Percentiles rank a stretch among this genome's conserved stretches.
These are phyloP conservation scores for Asbolus verrucosus DNA, from an alignment of 1,140 invertebrate genomes.

Conservation along the genomic window DNA sequence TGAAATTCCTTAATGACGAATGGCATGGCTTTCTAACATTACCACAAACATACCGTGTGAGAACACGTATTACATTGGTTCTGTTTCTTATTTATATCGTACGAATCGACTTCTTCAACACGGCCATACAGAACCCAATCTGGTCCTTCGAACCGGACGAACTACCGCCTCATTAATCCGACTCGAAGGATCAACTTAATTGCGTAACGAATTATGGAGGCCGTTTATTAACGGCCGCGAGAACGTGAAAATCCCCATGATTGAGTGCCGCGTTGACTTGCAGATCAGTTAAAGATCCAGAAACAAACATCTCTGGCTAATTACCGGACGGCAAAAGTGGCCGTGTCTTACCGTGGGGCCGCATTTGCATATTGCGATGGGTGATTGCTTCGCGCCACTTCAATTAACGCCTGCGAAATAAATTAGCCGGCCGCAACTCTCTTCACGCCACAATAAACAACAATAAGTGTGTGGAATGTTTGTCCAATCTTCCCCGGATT, in stretches of 20 bases:
- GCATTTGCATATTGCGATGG: slow-evolving; percentile 53
- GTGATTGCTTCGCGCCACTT: slow-evolving; percentile 50
- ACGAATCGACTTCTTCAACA: no score
- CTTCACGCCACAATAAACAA: slow-evolving; percentile 25
- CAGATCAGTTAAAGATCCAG: slow-evolving; percentile 25
- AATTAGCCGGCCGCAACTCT: slow-evolving; percentile 11
- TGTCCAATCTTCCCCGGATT: slow-evolving; percentile 1
- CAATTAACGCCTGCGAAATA: slow-evolving; percentile 46
- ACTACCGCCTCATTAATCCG: background rate
- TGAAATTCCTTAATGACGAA: slow-evolving; percentile 1
- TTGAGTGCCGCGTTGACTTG: no score
- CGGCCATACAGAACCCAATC: no score
- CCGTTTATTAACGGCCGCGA: no score
- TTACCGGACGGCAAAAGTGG: slow-evolving; percentile 37
- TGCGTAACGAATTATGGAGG: no score
- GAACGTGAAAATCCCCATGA: no score
- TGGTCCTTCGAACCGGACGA: no score
- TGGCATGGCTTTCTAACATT: background rate
- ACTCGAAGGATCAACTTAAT: no score
- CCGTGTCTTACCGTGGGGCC: slow-evolving; percentile 48
- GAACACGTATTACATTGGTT: slow-evolving; percentile 16
- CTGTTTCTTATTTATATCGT: no score
- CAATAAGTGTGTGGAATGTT: background rate
- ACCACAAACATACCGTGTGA: background rate
- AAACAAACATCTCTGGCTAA: slow-evolving; percentile 40